phyloP scores from a whole-genome alignment of 2,888 invertebrate species.

The Trachelus troglodyta region DNA sequence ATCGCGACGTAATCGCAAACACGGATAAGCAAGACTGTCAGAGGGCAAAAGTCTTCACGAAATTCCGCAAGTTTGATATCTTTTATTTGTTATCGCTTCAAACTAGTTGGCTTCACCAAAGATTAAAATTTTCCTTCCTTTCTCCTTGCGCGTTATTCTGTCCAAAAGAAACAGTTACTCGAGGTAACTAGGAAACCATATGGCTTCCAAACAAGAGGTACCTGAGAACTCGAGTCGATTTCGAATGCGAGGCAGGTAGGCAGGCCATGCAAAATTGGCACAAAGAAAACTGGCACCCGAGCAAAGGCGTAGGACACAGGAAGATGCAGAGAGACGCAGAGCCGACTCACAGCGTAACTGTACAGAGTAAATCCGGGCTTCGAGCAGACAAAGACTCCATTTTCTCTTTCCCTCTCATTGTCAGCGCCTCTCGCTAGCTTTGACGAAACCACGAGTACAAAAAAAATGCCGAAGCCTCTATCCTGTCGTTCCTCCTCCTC shows the following conservation, averaged over 20 bases:
- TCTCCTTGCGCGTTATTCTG: neutral
- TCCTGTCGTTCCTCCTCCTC: too few relatives aligned
- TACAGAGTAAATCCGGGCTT: slow-evolving; percentile 23
- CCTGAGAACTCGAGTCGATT: neutral
- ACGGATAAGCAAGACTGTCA: neutral
- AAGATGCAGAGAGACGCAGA: slow-evolving; percentile 15
- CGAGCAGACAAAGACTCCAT: slow-evolving; percentile 31
- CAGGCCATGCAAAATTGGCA: slow-evolving; percentile 46
- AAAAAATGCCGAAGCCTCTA: too few relatives aligned
- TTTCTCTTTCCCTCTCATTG: slow-evolving; percentile 26
- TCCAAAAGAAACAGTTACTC: neutral
- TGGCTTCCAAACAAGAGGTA: neutral
- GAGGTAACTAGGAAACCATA: neutral
- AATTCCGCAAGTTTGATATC: neutral
- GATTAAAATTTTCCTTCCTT: neutral
- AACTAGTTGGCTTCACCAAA: neutral
- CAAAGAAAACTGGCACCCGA: slow-evolving; percentile 31
- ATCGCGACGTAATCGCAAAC: neutral
- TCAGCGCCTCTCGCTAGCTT: slow-evolving; percentile 11
- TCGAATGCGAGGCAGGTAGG: slow-evolving; percentile 37
- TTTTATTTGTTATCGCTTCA: neutral
- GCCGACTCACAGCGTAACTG: slow-evolving; percentile 18
- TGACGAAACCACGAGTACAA: neutral
- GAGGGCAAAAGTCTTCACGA: neutral
- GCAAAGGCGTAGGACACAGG: slow-evolving; percentile 8